Conservation (phyloP, 2,113 vertebrate genomes). For the Stigmatopora nigra region DNA sequence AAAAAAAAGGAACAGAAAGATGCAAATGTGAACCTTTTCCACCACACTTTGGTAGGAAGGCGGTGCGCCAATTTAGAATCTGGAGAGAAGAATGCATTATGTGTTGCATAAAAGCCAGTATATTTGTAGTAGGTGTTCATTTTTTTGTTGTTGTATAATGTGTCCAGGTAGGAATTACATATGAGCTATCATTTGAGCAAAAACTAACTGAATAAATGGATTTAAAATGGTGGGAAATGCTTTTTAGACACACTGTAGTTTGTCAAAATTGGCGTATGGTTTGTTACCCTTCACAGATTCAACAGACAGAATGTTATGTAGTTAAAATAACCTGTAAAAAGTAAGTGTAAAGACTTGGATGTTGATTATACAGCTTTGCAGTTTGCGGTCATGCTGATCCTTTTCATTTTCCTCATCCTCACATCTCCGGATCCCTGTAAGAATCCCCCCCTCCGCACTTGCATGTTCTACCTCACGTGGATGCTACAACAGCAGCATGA, state of each 20-base stretch:
- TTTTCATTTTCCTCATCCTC: slow-evolving; percentile 17
- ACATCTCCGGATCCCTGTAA: slow-evolving; percentile 16
- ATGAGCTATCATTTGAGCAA: no score
- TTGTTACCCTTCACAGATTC: no score
- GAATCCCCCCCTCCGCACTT: neutral
- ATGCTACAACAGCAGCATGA: slow-evolving; percentile 48
- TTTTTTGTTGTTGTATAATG: slow-evolving; percentile 24
- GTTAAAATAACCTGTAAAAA: neutral
- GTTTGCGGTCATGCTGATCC: slow-evolving; percentile 19
- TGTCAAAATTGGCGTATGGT: no score
- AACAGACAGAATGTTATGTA: no score
- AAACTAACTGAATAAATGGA: no score
- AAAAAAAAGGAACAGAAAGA: neutral
- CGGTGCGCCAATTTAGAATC: neutral
- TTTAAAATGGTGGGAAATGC: no score
- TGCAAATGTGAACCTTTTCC: neutral
- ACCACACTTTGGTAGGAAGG: no score
- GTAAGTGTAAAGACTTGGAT: slow-evolving; percentile 7
- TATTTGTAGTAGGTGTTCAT: slow-evolving; percentile 4
- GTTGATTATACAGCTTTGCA: slow-evolving; percentile 16
- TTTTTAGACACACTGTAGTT: no score
- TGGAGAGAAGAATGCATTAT: neutral
- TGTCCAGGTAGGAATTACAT: no score
- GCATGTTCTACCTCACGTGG: slow-evolving; percentile 46
- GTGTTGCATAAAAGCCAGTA: neutral